These are phyloP conservation scores for Dusona sp. DNA, from an alignment of 2,888 invertebrate species.

Conservation along the genomic window DNA sequence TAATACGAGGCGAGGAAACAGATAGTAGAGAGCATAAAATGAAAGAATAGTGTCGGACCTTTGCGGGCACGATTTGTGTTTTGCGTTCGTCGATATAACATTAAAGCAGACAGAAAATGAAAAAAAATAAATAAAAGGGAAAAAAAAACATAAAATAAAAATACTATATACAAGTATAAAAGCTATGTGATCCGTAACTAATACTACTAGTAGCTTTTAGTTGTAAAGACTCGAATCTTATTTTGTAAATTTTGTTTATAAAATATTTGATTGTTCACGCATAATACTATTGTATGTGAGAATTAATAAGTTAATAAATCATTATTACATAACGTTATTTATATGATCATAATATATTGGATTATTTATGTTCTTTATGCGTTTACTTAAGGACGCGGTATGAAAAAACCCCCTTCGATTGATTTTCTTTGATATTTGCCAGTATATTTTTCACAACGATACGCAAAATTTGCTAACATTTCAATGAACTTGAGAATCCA, in stretches of 20 bases:
- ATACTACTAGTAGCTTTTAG: conserved; percentile 84
- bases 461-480: too few relatives aligned
- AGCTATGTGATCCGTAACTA: conserved; percentile 84
- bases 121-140: conserved; percentile 52
- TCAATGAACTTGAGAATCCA: too few relatives aligned
- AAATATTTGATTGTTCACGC: conserved; percentile 85
- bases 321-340: conserved; percentile 82
- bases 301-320: conserved; percentile 84
- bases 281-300: conserved; percentile 85
- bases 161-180: conserved; percentile 80
- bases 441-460: too few relatives aligned
- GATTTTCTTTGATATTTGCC: too few relatives aligned
- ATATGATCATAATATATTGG: neutral
- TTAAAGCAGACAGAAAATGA: conserved; percentile 70
- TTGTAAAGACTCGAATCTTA: conserved; percentile 85
- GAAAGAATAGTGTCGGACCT: conserved; percentile 72
- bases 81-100: conserved; percentile 51
- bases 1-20: conserved; percentile 58
- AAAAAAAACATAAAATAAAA: conserved; percentile 29
- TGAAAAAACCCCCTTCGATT: too few relatives aligned
- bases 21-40: conserved; percentile 72
- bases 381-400: too few relatives aligned
- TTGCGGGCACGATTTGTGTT: conserved; percentile 60
- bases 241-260: conserved; percentile 85
- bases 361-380: neutral